phyloP scores from a whole-genome alignment of 2,888 invertebrate species.

The Parthenolecanium corni region DNA sequence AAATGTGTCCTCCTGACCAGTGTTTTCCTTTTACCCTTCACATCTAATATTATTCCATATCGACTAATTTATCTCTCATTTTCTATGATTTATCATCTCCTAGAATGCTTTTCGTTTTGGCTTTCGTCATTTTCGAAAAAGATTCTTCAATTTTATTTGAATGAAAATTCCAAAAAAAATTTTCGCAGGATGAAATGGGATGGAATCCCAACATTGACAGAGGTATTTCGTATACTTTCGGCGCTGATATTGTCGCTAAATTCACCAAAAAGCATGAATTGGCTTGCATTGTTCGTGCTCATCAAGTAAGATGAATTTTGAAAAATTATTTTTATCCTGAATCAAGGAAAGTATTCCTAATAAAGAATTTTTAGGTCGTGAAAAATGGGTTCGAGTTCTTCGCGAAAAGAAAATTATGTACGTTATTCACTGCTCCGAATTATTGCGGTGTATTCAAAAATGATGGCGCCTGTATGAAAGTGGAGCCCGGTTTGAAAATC shows the following conservation, averaged over 20 bases:
- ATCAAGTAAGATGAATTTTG: constrained; percentile 34
- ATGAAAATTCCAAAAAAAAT: too few species aligned
- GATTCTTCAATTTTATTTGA: not conserved
- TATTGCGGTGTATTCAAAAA: constrained; percentile 24
- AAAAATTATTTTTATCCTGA: not conserved
- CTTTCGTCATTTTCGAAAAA: not conserved
- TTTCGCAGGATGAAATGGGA: constrained; percentile 41
- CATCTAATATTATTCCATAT: too few species aligned
- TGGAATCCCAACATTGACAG: constrained; percentile 53
- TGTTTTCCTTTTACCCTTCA: too few species aligned
- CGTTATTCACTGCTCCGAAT: constrained; percentile 22
- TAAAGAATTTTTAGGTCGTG: constrained; percentile 39
- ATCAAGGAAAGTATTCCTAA: not conserved
- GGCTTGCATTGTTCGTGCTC: constrained; percentile 52
- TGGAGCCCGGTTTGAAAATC: constrained; percentile 8
- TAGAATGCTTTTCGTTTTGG: not conserved
- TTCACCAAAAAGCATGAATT: constrained; percentile 52
- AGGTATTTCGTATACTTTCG: constrained; percentile 52
- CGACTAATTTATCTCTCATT: too few species aligned
- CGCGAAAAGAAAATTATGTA: constrained; percentile 22
- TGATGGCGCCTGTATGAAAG: constrained; percentile 19
- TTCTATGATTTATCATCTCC: not conserved
- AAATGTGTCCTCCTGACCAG: too few species aligned
- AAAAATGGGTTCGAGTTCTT: constrained; percentile 29
- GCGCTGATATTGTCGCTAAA: constrained; percentile 51